Conservation (phyloP, 37 sponge, comb jelly and placozoan species). For the Cladorhizidae sp. region DNA sequence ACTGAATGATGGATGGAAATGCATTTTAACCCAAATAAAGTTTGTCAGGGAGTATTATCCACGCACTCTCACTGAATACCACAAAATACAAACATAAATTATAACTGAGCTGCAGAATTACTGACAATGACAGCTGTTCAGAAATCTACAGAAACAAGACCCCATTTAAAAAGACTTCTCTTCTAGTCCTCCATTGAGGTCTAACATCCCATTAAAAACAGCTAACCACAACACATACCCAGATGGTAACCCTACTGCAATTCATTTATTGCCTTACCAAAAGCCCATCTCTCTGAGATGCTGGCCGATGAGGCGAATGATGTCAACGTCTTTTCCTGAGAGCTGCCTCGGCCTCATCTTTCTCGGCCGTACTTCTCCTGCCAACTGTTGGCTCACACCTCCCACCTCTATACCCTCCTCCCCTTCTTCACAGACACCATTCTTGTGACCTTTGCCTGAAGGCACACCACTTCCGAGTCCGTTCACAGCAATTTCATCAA, state of each 20-base stretch:
- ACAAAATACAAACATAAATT: too few species aligned
- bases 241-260: neutral
- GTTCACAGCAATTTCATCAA: constrained; percentile 11
- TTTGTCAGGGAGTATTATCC: too few species aligned
- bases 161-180: neutral
- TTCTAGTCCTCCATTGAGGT: neutral
- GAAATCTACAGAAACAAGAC: too few species aligned
- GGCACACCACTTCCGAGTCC: constrained; percentile 1
- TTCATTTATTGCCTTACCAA: constrained; percentile 52
- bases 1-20: too few species aligned
- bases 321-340: constrained; percentile 62
- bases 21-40: too few species aligned
- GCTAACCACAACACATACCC: constrained; percentile 14
- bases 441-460: neutral
- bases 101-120: too few species aligned
- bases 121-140: too few species aligned
- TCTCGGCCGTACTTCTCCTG: neutral
- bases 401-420: neutral
- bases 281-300: constrained; percentile 90
- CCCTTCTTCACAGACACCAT: neutral
- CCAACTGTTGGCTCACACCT: neutral
- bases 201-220: neutral
- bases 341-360: constrained; percentile 1
- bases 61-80: too few species aligned
- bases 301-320: constrained; percentile 92